Conservation (phyloP, 2,797 vertebrate species). For the Acrocephalus scirpaceus region DNA sequence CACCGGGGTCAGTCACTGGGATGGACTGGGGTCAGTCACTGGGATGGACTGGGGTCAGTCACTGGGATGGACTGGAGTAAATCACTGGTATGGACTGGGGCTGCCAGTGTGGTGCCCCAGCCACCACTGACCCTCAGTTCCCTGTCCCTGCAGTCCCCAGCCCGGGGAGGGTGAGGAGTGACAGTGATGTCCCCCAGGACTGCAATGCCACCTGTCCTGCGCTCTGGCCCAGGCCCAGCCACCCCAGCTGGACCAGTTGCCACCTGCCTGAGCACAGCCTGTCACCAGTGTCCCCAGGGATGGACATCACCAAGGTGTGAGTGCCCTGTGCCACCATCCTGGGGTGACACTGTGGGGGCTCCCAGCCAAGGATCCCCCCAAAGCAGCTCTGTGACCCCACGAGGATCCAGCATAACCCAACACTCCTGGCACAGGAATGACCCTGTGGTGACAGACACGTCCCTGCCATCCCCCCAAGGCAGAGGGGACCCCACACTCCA, state of each 20-base stretch:
- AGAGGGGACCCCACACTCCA: neutral
- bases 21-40: neutral
- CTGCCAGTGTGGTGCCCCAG: neutral
- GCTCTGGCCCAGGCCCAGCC: neutral
- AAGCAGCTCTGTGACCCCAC: neutral
- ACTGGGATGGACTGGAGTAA: neutral
- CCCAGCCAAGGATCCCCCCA: neutral
- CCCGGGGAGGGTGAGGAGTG: accelerated
- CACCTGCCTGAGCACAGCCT: neutral
- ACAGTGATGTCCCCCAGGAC: accelerated
- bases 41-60: neutral
- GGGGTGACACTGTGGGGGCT: accelerated
- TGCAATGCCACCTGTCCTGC: neutral
- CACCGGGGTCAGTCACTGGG: neutral
- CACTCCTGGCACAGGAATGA: neutral
- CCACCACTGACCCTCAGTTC: accelerated
- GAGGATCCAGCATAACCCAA: neutral
- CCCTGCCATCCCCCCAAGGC: accelerated
- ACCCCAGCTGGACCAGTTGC: neutral
- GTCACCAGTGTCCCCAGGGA: neutral
- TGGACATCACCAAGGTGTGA: accelerated
- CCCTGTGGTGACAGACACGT: accelerated
- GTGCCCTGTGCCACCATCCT: neutral
- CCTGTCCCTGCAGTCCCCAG: accelerated
- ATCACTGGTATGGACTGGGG: neutral